Evolutionary conservation across 2,888 invertebrate genomes (phyloP), one percentile per base, ranked within the genome.

Genomic region (Uloborus plumipes): DNA sequence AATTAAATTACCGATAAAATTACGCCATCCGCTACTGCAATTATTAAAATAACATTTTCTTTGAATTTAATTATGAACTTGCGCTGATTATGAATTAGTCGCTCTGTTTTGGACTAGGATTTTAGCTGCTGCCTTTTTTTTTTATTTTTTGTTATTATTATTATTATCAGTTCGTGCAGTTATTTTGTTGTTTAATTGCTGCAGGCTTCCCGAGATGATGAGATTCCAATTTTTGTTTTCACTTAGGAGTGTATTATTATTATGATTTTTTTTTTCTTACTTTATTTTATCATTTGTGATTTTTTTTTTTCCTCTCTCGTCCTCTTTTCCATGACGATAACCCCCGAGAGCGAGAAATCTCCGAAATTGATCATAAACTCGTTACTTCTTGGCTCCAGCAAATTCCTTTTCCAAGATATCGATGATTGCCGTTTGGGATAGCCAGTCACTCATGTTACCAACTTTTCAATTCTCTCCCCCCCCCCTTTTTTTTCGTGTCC

Each of bases 21-120:
- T 83, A 83, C 83, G 76, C 72, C 77, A 73, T 77, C 77, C 83
- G 77, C 77, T 77, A 72, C 55, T 66, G 83, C 83, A 83, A 83
- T 83, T 83, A 83, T 83, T 83, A 83, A 83, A 83, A 83, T 83
- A 83, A 83, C 83, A 83, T 83, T 83, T 83, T 83, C 83, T 83
- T 83, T 83, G 83, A 83, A 83, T 83, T 83, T 83, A 83, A 83
- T 83, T 83, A 83, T 77, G 83, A 83, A 77, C 83, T 82, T 71
- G 81, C 81, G 81, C 81, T 76, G 81, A 82, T 82, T 82, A 82
- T 82, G 81, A 82, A 82, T 82, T 82, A 82, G 81, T 82, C 81
- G 58, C 75, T 82, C 81, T 82, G 81, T 82, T 82, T 82, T 82
- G 74, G 74, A 70, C 80, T 81, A 65, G 74, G 69, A 81, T 81